Conservation (phyloP, 2,113 vertebrate genomes). For the Beaufortia kweichowensis region DNA sequence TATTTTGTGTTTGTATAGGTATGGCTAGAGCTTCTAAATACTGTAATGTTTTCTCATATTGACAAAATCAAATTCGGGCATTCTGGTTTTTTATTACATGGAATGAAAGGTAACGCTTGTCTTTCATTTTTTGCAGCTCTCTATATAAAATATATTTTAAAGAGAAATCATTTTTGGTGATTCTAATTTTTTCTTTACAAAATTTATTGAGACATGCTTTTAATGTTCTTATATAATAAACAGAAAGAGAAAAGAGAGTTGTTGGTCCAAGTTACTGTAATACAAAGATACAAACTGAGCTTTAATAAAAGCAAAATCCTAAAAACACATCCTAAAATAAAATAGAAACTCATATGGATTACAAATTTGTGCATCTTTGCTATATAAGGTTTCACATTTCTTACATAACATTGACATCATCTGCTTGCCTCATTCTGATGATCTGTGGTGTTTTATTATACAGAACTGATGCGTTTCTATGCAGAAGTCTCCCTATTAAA, state of each 20-base stretch:
- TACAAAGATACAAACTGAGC: too few relatives aligned
- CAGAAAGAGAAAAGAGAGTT: background rate
- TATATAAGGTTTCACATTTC: background rate
- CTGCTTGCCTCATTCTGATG: background rate
- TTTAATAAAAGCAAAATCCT: too few relatives aligned
- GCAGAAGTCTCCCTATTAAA: background rate
- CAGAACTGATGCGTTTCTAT: background rate
- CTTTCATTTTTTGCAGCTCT: constrained; percentile 47
- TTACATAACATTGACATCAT: constrained; percentile 12
- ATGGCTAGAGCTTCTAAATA: constrained; percentile 34
- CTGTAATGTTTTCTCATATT: constrained; percentile 36
- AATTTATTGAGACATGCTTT: background rate
- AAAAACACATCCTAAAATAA: background rate
- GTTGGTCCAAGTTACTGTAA: too few relatives aligned
- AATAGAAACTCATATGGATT: background rate
- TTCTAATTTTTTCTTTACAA: background rate
- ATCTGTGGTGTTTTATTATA: constrained; percentile 3
- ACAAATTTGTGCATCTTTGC: background rate
- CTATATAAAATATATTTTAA: constrained; percentile 33
- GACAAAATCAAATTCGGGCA: constrained; percentile 41
- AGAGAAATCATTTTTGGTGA: background rate
- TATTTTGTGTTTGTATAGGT: constrained; percentile 41
- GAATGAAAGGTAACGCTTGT: constrained; percentile 44
- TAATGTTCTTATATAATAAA: background rate
- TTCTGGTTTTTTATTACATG: constrained; percentile 48